Conservation (phyloP, 2,113 vertebrate species). For the Micromys minutus region DNA sequence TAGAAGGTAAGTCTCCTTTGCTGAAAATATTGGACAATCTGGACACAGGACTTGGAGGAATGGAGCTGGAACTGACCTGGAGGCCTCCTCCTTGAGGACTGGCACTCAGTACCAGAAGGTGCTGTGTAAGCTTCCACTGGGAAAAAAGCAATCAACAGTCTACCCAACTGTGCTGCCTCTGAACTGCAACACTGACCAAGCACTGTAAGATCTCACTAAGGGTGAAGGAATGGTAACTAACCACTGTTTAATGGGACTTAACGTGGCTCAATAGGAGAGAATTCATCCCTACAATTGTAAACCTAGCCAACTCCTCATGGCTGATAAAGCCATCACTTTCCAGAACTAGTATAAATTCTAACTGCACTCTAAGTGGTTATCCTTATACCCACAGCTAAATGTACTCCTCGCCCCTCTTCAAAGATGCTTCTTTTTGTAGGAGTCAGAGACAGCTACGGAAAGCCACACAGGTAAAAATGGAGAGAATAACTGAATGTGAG, state of each 20-base stretch:
- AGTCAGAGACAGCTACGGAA: background rate
- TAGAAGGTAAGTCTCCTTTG: background rate
- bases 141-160: background rate
- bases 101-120: background rate
- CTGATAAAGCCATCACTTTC: background rate
- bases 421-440: background rate
- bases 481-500: background rate
- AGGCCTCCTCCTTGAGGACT: background rate
- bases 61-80: background rate
- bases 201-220: background rate
- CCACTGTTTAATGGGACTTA: background rate
- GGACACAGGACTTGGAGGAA: background rate
- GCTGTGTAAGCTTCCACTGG: too few relatives aligned
- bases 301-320: background rate
- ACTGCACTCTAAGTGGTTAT: background rate
- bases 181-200: background rate
- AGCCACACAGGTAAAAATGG: background rate
- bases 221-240: background rate
- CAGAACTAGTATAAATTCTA: background rate
- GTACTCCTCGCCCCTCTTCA: background rate
- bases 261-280: background rate
- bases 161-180: background rate
- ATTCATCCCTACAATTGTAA: background rate
- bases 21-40: too few relatives aligned
- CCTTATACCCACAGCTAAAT: background rate